A percentile compares a stretch with the other conserved stretches of the same genome.
Conservation (phyloP, 2,797 vertebrate genomes). For the Sebastes glaucus region DNA sequence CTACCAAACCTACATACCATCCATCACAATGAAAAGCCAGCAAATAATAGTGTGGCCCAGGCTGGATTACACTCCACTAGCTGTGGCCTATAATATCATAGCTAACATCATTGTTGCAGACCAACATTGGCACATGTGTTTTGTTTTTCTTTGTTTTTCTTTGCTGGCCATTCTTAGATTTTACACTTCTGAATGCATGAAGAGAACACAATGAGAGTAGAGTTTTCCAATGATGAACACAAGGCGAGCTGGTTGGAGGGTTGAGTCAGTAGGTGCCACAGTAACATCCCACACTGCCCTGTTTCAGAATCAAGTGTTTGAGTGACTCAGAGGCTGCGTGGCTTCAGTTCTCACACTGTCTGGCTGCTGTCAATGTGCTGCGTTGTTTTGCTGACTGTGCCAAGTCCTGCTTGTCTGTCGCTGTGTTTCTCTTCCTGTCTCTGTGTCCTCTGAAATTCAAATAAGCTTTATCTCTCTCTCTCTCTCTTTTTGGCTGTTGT, state of each 20-base stretch:
- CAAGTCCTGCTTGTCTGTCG: neutral
- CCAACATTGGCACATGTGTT: neutral
- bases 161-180: neutral
- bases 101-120: conserved; percentile 12
- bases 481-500: neutral
- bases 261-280: neutral
- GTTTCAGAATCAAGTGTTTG: conserved; percentile 17
- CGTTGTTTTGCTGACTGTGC: conserved; percentile 13
- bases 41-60: conserved; percentile 31
- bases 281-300: neutral
- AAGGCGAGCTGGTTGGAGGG: neutral
- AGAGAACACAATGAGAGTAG: neutral
- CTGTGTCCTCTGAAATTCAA: neutral
- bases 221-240: neutral
- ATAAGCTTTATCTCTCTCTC: neutral
- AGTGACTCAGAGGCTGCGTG: conserved; percentile 8
- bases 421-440: neutral
- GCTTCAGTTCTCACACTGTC: conserved; percentile 26
- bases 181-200: neutral
- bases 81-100: conserved; percentile 16
- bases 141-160: conserved; percentile 24
- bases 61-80: neutral
- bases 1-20: conserved; percentile 33
- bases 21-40: conserved; percentile 27
- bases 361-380: conserved; percentile 10